Conservation (phyloP, 1,140 invertebrate genomes). For the Cotesia chilonis region DNA sequence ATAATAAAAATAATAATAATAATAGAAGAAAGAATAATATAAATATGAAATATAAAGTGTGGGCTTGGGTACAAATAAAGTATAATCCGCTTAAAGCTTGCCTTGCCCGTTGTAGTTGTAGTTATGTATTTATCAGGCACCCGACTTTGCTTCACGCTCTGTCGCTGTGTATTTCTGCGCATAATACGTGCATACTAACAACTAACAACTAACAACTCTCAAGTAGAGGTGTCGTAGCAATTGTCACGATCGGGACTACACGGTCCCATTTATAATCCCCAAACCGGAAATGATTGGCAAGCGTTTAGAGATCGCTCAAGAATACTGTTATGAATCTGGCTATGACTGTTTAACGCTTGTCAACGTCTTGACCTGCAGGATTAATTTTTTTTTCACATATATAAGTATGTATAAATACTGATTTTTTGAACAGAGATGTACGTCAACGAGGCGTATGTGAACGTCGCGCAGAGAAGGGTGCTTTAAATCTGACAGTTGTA, state of each 20-base stretch:
- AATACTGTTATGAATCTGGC: background rate
- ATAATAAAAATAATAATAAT: background rate
- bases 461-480: background rate
- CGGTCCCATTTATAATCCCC: conserved; percentile 56
- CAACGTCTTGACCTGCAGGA: conserved; percentile 15
- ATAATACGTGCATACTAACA: background rate
- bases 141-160: conserved; percentile 51
- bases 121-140: conserved; percentile 19
- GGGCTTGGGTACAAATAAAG: conserved; percentile 48
- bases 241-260: conserved; percentile 12
- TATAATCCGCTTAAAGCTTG: conserved; percentile 59
- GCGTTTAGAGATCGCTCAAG: conserved; percentile 59
- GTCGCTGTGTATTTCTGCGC: background rate
- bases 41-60: background rate
- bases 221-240: conserved; percentile 7
- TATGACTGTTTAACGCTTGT: conserved; percentile 11
- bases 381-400: conserved; percentile 19
- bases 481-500: conserved; percentile 10
- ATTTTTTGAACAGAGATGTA: background rate
- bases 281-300: conserved; percentile 68
- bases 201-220: conserved; percentile 18
- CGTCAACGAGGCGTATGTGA: background rate
- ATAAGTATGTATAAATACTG: background rate
- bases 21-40: conserved; percentile 7
- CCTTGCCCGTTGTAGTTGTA: conserved; percentile 16